Percentiles rank a stretch among this genome's conserved stretches.
phyloP scores from a whole-genome alignment of 1,140 invertebrate species.

The Drosophila orosa region DNA sequence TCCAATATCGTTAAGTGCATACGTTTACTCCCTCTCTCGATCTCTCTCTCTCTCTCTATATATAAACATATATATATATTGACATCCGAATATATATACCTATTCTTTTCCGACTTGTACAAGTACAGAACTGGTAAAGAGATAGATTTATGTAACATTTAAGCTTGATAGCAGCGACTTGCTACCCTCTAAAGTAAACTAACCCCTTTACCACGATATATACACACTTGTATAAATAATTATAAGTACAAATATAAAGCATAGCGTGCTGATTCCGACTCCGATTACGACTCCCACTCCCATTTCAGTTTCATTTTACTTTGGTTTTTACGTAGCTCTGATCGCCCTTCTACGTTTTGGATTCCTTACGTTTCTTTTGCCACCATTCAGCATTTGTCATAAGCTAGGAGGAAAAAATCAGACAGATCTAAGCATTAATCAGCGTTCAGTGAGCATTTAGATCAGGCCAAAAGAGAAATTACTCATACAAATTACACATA shows the following conservation, averaged over 20 bases:
- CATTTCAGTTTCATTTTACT: constrained; percentile 33
- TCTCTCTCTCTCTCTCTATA: constrained; percentile 20
- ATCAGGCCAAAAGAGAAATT: constrained; percentile 30
- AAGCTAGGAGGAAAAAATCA: constrained; percentile 23
- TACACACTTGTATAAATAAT: constrained; percentile 10
- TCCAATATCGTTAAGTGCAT: constrained; percentile 43
- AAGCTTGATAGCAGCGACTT: constrained; percentile 30
- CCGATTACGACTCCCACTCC: constrained; percentile 24
- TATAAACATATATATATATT: constrained; percentile 20
- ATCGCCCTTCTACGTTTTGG: constrained; percentile 19
- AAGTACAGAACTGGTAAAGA: constrained; percentile 24
- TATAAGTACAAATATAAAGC: constrained; percentile 25
- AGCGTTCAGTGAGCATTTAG: constrained; percentile 40
- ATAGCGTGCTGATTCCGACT: constrained; percentile 71
- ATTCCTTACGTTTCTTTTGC: constrained; percentile 4
- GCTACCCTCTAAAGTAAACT: constrained; percentile 30
- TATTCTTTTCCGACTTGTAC: constrained; percentile 9
- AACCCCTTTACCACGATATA: background rate
- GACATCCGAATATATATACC: constrained; percentile 42
- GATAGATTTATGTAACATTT: constrained; percentile 16
- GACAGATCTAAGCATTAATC: constrained; percentile 7
- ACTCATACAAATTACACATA: constrained; percentile 63
- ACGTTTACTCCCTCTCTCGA: constrained; percentile 18
- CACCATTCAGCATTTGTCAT: constrained; percentile 36
- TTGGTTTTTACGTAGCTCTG: constrained; percentile 19